A percentile compares a stretch with the other conserved stretches of the same genome.
Conservation (phyloP, 2,113 vertebrate species). For the Scophthalmus maximus region DNA sequence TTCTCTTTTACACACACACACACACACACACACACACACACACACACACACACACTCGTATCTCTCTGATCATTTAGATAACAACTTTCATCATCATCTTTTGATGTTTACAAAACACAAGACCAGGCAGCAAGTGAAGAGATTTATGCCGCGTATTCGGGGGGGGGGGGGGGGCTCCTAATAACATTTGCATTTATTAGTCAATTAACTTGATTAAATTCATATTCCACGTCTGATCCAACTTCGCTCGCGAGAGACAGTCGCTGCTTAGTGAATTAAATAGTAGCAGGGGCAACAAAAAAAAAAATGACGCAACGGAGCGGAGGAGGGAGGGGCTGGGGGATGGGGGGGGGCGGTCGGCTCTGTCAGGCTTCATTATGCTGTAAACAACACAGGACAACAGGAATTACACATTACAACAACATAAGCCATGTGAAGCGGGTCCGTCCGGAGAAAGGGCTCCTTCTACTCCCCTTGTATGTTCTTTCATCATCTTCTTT, state of each 20-base stretch:
- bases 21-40: no score
- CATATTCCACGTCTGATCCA: constrained; percentile 68
- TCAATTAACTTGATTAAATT: constrained; percentile 80
- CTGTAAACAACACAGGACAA: constrained; percentile 61
- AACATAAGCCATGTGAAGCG: constrained; percentile 12
- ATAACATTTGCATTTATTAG: constrained; percentile 79
- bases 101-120: constrained; percentile 75
- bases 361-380: constrained; percentile 56
- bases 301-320: constrained; percentile 45
- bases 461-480: no score
- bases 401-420: constrained; percentile 39
- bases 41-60: no score
- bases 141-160: constrained; percentile 65
- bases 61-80: constrained; percentile 75
- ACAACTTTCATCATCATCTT: constrained; percentile 74
- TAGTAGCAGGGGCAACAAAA: constrained; percentile 21
- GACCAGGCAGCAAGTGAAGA: constrained; percentile 40
- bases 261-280: constrained; percentile 64
- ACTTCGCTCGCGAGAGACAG: constrained; percentile 53
- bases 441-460: neutral
- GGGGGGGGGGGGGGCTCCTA: no score
- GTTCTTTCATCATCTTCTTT: no score
- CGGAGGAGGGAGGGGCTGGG: neutral
- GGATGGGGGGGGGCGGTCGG: neutral
- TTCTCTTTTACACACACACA: no score